These are phyloP conservation scores for Myoxocephalus aenaeus DNA, from an alignment of 2,797 vertebrate genomes.

Conservation along the genomic window DNA sequence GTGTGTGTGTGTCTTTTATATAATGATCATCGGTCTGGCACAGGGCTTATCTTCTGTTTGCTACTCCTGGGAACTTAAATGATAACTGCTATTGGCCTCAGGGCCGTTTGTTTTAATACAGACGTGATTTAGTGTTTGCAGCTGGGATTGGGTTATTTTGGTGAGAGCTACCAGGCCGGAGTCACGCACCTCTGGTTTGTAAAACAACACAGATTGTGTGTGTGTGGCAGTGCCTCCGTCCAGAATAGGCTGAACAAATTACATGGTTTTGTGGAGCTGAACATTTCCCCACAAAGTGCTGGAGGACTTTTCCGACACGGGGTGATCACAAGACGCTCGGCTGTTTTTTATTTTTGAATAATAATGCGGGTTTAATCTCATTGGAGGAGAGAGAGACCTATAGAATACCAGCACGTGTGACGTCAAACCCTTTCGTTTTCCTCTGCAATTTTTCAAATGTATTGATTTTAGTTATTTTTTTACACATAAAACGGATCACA, in stretches of 20 bases:
- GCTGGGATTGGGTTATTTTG: neutral
- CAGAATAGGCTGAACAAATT: slow-evolving; percentile 4
- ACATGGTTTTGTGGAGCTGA: slow-evolving; percentile 4
- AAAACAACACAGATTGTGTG: neutral
- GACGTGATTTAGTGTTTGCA: neutral
- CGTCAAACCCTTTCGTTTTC: neutral
- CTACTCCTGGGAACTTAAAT: neutral
- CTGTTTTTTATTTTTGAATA: slow-evolving; percentile 15
- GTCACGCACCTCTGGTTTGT: slow-evolving; percentile 4
- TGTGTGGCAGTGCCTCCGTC: neutral
- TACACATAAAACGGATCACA: neutral
- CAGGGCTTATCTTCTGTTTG: neutral
- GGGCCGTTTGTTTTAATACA: slow-evolving; percentile 15
- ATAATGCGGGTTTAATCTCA: neutral
- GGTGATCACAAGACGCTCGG: slow-evolving; percentile 13
- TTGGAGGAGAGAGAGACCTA: neutral
- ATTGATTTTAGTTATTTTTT: neutral
- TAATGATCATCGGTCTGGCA: neutral
- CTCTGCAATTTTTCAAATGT: too few relatives aligned
- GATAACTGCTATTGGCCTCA: neutral
- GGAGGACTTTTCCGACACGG: slow-evolving; percentile 6
- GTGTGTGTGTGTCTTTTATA: neutral
- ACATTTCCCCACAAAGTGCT: neutral
- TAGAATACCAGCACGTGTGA: neutral
- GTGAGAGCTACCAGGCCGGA: neutral